These are phyloP conservation scores for Portunus trituberculatus DNA, from an alignment of 1,140 invertebrate genomes.

Conservation along the genomic window DNA sequence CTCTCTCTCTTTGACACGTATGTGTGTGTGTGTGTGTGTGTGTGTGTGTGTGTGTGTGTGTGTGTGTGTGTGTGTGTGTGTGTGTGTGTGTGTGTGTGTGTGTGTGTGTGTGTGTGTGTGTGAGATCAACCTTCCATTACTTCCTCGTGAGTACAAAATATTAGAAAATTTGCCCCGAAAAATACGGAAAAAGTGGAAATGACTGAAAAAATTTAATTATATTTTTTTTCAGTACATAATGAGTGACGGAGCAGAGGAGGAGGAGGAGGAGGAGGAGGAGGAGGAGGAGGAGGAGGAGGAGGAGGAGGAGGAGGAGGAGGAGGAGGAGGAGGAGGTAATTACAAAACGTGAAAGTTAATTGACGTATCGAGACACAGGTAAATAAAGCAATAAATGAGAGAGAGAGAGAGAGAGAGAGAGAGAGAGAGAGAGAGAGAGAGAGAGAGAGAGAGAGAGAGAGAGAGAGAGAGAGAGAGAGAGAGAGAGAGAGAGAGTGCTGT, in stretches of 20 bases:
- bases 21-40: too few species aligned
- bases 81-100: too few species aligned
- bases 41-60: too few species aligned
- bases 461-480: not conserved
- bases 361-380: not conserved
- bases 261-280: slow-evolving; percentile 7
- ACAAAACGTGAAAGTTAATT: not conserved
- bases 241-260: not conserved
- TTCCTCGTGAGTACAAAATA: not conserved
- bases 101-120: not conserved
- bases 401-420: not conserved
- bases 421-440: not conserved
- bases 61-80: too few species aligned
- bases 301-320: not conserved
- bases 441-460: not conserved
- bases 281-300: slow-evolving; percentile 23
- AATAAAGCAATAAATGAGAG: not conserved
- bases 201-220: not conserved
- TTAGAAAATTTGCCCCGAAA: not conserved
- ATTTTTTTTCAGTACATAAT: not conserved
- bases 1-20: not conserved
- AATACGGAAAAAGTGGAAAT: not conserved
- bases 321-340: not conserved
- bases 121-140: not conserved
- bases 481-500: not conserved